Evolutionary conservation across 2,113 vertebrate genomes (phyloP).

Genomic region (Pedionomus torquatus): DNA sequence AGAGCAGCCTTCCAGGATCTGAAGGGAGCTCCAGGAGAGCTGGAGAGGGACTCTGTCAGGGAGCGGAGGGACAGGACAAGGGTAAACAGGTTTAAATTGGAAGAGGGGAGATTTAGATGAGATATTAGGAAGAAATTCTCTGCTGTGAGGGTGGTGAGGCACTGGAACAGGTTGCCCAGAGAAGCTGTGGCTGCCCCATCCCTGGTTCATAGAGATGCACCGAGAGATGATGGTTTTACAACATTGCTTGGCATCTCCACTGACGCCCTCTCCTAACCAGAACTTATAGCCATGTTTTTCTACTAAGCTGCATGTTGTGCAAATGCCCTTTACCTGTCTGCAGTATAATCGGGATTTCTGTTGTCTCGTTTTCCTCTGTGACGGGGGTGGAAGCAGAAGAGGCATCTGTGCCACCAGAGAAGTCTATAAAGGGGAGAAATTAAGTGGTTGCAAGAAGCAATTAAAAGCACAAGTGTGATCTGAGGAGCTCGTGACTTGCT

Average conservation of each 20-base stretch:
- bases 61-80: too few species aligned
- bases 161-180: too few species aligned
- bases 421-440: neutral
- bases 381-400: neutral
- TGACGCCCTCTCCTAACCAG: neutral
- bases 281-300: rapidly evolving
- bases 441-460: neutral
- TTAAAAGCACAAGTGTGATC: neutral
- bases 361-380: neutral
- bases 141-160: too few species aligned
- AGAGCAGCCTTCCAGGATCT: too few species aligned
- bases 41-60: too few species aligned
- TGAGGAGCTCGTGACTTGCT: neutral
- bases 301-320: neutral
- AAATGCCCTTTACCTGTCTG: neutral
- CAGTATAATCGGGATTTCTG: rapidly evolving
- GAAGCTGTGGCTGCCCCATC: too few species aligned
- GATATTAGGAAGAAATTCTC: too few species aligned
- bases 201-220: neutral
- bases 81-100: too few species aligned
- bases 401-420: neutral
- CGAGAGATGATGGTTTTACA: neutral
- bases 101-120: too few species aligned
- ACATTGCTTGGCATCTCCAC: neutral
- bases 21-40: too few species aligned